Base-by-base conservation (phyloP, 2,113 vertebrate genomes). In the Apteryx owenii region DNA sequence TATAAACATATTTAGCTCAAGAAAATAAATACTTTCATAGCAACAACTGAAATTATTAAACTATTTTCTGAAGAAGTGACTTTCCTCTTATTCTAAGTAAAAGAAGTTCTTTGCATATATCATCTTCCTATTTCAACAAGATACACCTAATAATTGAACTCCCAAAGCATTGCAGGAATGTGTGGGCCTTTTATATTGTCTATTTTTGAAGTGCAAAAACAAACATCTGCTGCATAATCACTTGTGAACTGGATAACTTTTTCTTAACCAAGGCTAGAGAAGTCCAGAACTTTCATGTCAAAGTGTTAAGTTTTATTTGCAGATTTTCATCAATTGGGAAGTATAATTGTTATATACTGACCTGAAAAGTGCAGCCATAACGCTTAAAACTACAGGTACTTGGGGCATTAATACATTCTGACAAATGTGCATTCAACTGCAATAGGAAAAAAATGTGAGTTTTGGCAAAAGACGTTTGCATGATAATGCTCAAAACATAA, bases 341-440 rank as follows among this genome's bases (percentile, higher is more conserved):
- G 97, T 94, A 98, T 93, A 98, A 97, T 97, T 93, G 97, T 97
- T 53, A 97, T 97, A 98, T 98, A 98, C 98, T 99, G 97, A 99
- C 99, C 99, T 99, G 99, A 98, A 99, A 99, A 97, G 97, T 98
- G 98, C 99, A 99, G 98, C 99, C 99, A 93, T 99, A 99, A 97
- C 99, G 99, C 95, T 99, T 98, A 98, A 99, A 99, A 96, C 98
- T 98, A 97, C 99, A 99, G 98, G 98, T 98, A 97, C 99, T 99
- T 98, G 99, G 99, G 97, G 99, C 99, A 98, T 99, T 99, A 97
- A 99, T 99, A 98, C 99, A 99, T 97, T 99, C 99, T 76, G 98
- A 98, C 98, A 98, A 98, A 98, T 98, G 98, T 97, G 98, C 98
- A 98, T 98, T 98, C 98, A 99, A 98, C 98, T 99, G 98, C 96